These are phyloP conservation scores for Acropora yongei DNA, from an alignment of 64 coral and sea anemone species.

Conservation along the genomic window DNA sequence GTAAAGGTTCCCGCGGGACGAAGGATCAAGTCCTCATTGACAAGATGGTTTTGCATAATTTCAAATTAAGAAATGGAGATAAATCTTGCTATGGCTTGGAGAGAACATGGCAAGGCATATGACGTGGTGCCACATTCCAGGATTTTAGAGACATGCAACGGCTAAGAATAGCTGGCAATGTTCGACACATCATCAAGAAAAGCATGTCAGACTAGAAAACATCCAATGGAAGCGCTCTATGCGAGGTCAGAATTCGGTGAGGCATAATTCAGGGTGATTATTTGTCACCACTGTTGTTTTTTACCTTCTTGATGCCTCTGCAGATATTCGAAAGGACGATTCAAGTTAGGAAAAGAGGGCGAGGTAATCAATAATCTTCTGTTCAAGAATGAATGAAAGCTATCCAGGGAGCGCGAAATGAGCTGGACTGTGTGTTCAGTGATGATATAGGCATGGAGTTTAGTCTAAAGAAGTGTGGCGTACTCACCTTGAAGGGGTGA, in stretches of 20 bases:
- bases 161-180: no score
- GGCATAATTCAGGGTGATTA: neutral
- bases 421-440: slow-evolving; percentile 2
- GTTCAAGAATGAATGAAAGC: slow-evolving; percentile 31
- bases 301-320: no score
- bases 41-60: no score
- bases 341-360: neutral
- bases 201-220: neutral
- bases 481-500: slow-evolving; percentile 4
- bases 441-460: slow-evolving; percentile 39
- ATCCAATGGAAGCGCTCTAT: slow-evolving; percentile 12
- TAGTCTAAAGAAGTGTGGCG: slow-evolving; percentile 21
- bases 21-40: no score
- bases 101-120: slow-evolving; percentile 21
- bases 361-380: no score
- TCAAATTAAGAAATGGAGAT: no score
- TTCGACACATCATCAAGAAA: no score
- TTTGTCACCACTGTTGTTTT: no score
- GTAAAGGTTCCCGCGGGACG: neutral
- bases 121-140: slow-evolving; percentile 39
- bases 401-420: neutral
- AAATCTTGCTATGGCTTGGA: neutral
- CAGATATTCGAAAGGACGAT: no score
- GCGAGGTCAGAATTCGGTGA: neutral
- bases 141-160: neutral